Conservation (phyloP, 2,113 vertebrate genomes). For the Ondatra zibethicus region DNA sequence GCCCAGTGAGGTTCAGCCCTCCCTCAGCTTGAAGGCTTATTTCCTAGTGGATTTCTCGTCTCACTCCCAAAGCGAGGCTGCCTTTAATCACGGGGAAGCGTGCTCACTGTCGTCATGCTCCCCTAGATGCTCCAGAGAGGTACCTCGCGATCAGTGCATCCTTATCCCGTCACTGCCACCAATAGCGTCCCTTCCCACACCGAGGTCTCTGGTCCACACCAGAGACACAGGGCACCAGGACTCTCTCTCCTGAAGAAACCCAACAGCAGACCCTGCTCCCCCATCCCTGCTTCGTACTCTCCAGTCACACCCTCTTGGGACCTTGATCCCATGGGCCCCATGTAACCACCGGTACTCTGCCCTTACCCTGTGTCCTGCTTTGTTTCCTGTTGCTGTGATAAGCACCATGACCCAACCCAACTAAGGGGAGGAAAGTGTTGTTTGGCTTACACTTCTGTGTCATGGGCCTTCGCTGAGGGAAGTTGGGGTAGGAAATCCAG, state of each 20-base stretch:
- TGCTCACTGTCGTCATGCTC: no score
- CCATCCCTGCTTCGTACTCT: not conserved
- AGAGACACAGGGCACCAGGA: accelerated
- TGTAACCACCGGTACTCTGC: not conserved
- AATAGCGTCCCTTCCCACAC: no score
- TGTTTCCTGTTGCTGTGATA: not conserved
- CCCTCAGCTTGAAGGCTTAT: not conserved
- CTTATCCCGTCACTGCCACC: no score
- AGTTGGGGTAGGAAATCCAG: not conserved
- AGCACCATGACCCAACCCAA: not conserved
- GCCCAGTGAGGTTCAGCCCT: no score
- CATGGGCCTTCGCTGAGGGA: not conserved
- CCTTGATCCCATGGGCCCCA: accelerated
- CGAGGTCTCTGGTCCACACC: no score
- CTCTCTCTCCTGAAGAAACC: not conserved
- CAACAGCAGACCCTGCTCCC: not conserved
- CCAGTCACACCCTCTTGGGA: accelerated
- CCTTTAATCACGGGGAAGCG: not conserved
- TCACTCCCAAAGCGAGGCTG: accelerated
- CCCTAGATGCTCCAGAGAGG: not conserved
- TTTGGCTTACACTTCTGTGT: not conserved
- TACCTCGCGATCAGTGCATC: not conserved
- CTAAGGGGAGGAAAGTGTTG: not conserved
- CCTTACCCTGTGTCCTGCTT: not conserved
- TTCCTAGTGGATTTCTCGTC: accelerated